Conservation (phyloP, 2,113 vertebrate genomes). For the Tachuris rubrigastra region DNA sequence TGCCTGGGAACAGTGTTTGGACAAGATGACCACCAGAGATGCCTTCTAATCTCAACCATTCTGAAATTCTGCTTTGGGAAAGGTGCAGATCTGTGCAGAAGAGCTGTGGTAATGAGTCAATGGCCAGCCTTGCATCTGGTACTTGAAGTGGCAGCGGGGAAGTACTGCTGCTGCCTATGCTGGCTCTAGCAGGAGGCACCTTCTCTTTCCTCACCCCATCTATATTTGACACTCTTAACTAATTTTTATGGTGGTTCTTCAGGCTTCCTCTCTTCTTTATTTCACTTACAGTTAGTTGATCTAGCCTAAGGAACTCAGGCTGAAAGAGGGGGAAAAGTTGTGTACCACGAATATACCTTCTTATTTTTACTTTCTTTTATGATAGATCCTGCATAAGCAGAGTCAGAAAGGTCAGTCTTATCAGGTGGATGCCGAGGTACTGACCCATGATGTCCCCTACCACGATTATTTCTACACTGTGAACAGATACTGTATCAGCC, state of each 20-base stretch:
- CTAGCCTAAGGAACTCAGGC: background rate
- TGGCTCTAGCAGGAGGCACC: background rate
- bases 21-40: background rate
- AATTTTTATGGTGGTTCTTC: background rate
- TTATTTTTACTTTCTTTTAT: background rate
- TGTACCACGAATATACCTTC: background rate
- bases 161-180: background rate
- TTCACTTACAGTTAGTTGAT: background rate
- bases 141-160: background rate
- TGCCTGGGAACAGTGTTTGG: background rate
- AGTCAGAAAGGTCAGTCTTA: conserved; percentile 88
- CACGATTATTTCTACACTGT: conserved; percentile 97
- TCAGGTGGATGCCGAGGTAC: conserved; percentile 86
- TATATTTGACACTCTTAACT: background rate
- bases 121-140: background rate
- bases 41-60: background rate
- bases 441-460: conserved; percentile 94
- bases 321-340: fast-evolving
- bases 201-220: background rate
- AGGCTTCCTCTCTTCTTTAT: background rate
- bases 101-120: background rate
- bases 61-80: background rate
- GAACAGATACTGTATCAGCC: conserved; percentile 87
- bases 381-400: conserved; percentile 87
- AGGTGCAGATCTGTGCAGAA: background rate